These are phyloP conservation scores for Choreutis nemorana DNA, from an alignment of 2,888 invertebrate species.

Conservation along the genomic window DNA sequence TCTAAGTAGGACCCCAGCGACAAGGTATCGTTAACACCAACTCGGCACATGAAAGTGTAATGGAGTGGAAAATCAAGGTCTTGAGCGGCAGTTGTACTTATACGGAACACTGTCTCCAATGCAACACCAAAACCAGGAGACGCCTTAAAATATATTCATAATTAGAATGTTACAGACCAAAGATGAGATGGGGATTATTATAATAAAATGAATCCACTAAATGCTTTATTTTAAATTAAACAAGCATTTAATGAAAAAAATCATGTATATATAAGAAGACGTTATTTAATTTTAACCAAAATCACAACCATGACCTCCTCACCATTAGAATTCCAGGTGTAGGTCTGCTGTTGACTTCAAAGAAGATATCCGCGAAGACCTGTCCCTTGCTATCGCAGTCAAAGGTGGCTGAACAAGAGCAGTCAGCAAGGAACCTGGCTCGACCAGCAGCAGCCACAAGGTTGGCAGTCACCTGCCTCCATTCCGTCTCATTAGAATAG, in stretches of 20 bases:
- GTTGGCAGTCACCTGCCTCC: conserved; percentile 20
- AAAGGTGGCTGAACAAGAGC: conserved; percentile 25
- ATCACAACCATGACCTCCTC: too few relatives aligned
- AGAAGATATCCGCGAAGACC: conserved; percentile 26
- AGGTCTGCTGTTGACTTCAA: conserved; percentile 25
- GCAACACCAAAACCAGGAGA: conserved; percentile 26
- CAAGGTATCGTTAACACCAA: conserved; percentile 20
- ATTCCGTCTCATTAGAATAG: conserved; percentile 32
- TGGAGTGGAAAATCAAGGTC: conserved; percentile 23
- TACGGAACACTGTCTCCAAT: conserved; percentile 31
- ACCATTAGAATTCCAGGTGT: conserved; percentile 19
- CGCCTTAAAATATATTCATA: conserved; percentile 18
- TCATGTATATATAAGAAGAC: too few relatives aligned
- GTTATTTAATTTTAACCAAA: too few relatives aligned
- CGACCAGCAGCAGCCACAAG: conserved; percentile 23
- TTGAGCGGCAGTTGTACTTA: conserved; percentile 22
- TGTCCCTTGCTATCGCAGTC: conserved; percentile 22
- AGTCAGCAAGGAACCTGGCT: conserved; percentile 27
- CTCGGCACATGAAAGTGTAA: conserved; percentile 27
- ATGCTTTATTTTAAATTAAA: neutral
- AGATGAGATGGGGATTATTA: too few relatives aligned
- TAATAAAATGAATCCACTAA: too few relatives aligned
- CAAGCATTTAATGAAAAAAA: too few relatives aligned
- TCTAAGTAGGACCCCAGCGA: conserved; percentile 26
- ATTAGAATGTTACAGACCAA: too few relatives aligned